A percentile compares a stretch with the other conserved stretches of the same genome.
Conservation (phyloP, 2,888 invertebrate species). For the Protonemura montana region DNA sequence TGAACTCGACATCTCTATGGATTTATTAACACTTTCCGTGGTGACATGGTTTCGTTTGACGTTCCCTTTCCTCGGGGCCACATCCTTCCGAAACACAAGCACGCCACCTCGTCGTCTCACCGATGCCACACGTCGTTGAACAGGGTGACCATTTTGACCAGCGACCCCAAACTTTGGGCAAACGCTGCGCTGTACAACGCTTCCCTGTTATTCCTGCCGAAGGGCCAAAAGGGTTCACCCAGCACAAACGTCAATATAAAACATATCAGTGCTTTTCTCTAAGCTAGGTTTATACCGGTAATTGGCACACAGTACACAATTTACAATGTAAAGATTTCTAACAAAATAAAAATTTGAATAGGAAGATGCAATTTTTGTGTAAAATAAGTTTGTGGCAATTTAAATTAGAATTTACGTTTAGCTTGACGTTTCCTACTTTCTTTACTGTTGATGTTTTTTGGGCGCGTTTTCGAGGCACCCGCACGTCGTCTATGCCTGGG, state of each 20-base stretch:
- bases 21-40: not conserved
- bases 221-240: not conserved
- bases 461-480: not conserved
- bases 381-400: too few species aligned
- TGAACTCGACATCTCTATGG: not conserved
- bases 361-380: too few species aligned
- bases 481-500: not conserved
- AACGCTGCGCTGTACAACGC: not conserved
- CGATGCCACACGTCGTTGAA: not conserved
- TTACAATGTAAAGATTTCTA: too few species aligned
- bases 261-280: too few species aligned
- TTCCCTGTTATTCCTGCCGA: not conserved
- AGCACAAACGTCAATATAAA: not conserved
- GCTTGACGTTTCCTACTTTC: not conserved
- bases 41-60: not conserved
- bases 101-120: not conserved
- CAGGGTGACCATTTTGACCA: slow-evolving; percentile 13
- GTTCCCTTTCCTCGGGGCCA: slow-evolving; percentile 9
- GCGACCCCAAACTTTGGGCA: not conserved
- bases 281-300: too few species aligned
- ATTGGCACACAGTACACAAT: too few species aligned
- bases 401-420: not conserved
- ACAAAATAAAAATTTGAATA: too few species aligned
- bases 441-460: not conserved
- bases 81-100: not conserved